A percentile compares a stretch with the other conserved stretches of the same genome.
Evolutionary conservation across 2,797 vertebrate species (phyloP).

Genomic region (Fringilla coelebs): DNA sequence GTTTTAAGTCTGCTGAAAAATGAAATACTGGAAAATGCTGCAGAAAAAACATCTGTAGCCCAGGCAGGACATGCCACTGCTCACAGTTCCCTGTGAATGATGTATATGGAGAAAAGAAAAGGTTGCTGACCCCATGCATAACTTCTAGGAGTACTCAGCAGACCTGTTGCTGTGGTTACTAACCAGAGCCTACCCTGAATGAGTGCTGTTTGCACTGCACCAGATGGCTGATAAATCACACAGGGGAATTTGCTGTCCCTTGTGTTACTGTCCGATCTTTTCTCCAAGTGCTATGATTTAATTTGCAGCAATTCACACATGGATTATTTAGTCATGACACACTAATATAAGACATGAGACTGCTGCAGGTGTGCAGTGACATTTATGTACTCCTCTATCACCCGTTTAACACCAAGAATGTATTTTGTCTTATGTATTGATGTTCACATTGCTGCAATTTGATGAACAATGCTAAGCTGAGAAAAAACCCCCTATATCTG

Average conservation of each 20-base stretch:
- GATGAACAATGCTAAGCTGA: not conserved
- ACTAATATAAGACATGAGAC: not conserved
- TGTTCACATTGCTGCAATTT: not conserved
- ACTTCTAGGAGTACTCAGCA: conserved; percentile 12
- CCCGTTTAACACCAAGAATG: not conserved
- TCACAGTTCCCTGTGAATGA: not conserved
- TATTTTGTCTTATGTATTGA: not conserved
- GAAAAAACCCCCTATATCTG: not conserved
- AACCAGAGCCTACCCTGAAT: not conserved
- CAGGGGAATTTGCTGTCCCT: not conserved
- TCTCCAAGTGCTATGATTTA: not conserved
- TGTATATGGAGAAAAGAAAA: not conserved
- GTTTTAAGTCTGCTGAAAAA: not conserved
- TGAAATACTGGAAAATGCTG: not conserved
- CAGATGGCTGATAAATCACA: conserved; percentile 34
- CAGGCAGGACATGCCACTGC: not conserved
- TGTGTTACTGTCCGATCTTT: not conserved
- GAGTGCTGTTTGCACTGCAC: conserved; percentile 1
- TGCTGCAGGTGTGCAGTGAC: not conserved
- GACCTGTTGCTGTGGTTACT: conserved; percentile 69
- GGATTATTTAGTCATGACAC: not conserved
- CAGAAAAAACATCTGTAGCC: not conserved
- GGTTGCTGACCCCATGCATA: conserved; percentile 15
- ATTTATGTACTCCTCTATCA: not conserved
- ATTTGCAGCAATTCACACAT: not conserved